These are phyloP conservation scores for Suricata suricatta DNA, from an alignment of 2,113 vertebrate species.

Conservation along the genomic window DNA sequence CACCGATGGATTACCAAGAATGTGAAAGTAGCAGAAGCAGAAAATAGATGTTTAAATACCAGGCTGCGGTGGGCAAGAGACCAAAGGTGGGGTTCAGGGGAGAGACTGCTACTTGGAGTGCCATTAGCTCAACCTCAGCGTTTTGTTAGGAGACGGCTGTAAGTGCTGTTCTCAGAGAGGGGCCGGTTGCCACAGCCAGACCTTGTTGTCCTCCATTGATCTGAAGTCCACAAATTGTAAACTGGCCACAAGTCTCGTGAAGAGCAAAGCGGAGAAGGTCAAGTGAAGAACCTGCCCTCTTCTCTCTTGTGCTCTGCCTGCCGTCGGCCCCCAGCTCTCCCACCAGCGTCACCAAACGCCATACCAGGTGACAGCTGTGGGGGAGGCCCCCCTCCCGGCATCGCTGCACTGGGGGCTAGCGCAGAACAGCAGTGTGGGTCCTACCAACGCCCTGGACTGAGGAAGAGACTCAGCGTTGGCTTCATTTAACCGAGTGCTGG, in stretches of 20 bases:
- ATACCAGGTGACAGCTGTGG: fast-evolving
- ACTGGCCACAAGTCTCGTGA: background rate
- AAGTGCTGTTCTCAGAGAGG: background rate
- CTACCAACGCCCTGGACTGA: background rate
- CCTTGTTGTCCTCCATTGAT: background rate
- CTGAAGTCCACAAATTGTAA: background rate
- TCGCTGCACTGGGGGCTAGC: fast-evolving
- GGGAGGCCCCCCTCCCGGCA: background rate
- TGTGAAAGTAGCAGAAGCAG: fast-evolving
- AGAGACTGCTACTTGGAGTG: background rate
- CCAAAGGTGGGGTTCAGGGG: background rate
- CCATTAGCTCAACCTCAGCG: background rate
- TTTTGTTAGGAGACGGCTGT: background rate
- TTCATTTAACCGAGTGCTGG: background rate
- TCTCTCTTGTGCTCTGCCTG: background rate
- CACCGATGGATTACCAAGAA: background rate
- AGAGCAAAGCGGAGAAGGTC: background rate
- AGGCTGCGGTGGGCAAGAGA: background rate
- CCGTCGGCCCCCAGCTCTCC: background rate
- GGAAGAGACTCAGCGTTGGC: fast-evolving
- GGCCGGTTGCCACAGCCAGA: background rate
- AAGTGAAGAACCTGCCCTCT: background rate
- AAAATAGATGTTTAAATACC: background rate
- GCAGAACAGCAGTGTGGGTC: fast-evolving
- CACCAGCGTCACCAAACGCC: fast-evolving